Percentiles rank a stretch among this genome's conserved stretches.
phyloP scores from a whole-genome alignment of 2,888 invertebrate genomes.

The Chorisops tibialis region DNA sequence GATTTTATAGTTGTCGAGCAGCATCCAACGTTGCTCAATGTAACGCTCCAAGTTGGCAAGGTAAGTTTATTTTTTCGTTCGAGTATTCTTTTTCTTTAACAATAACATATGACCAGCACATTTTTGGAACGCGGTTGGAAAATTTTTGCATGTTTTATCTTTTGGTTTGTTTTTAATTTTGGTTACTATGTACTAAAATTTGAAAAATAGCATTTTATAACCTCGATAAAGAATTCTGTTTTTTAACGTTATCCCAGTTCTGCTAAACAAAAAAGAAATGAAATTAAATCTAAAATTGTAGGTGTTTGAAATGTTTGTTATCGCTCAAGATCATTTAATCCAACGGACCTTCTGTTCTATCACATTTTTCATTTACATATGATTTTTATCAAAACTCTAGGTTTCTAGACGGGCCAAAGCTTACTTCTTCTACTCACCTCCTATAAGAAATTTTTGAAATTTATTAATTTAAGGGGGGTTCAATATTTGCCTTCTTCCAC shows the following conservation, averaged over 20 bases:
- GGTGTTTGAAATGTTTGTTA: too few species aligned
- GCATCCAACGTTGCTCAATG: slow-evolving; percentile 79
- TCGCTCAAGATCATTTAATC: too few species aligned
- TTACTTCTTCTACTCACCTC: too few species aligned
- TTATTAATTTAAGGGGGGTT: too few species aligned
- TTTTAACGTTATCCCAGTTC: background rate
- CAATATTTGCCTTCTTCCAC: too few species aligned
- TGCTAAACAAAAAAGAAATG: background rate
- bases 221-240: too few species aligned
- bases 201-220: background rate
- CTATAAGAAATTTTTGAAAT: too few species aligned
- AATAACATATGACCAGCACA: background rate
- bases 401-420: too few species aligned
- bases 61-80: slow-evolving; percentile 53
- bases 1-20: slow-evolving; percentile 83
- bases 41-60: slow-evolving; percentile 74
- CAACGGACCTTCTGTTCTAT: too few species aligned
- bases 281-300: background rate
- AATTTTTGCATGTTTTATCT: slow-evolving; percentile 4
- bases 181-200: background rate
- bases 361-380: too few species aligned
- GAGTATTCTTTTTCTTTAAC: background rate
- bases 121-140: background rate
- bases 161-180: background rate
- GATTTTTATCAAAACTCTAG: too few species aligned